phyloP scores from a whole-genome alignment of 1,140 invertebrate genomes.

The Paralvinella palmiformis region DNA sequence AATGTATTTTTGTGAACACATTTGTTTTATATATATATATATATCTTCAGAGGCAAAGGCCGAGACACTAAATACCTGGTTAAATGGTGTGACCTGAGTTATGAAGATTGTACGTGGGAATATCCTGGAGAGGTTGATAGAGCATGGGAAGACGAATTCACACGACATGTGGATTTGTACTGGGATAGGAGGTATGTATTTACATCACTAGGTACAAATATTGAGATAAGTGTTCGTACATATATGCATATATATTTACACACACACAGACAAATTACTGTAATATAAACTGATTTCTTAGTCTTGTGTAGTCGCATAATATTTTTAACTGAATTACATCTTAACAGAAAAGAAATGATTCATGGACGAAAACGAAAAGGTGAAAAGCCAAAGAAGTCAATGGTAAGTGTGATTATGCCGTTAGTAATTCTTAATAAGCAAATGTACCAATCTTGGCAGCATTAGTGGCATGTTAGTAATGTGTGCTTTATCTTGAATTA shows the following conservation, averaged over 20 bases:
- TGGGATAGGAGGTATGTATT: constrained; percentile 52
- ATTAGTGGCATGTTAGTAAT: background rate
- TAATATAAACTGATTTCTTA: background rate
- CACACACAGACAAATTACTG: too few species aligned
- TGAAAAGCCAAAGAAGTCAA: constrained; percentile 9
- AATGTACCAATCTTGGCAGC: background rate
- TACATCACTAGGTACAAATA: background rate
- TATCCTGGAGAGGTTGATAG: constrained; percentile 54
- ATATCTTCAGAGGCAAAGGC: constrained; percentile 61
- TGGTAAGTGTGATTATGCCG: background rate
- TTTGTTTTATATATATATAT: background rate
- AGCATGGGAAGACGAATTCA: constrained; percentile 23
- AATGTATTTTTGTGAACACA: too few species aligned
- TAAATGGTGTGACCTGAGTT: constrained; percentile 91
- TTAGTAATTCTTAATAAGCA: background rate
- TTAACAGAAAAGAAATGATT: background rate
- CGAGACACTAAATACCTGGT: constrained; percentile 82
- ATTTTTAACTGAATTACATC: too few species aligned
- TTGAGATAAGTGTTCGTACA: too few species aligned
- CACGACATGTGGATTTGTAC: constrained; percentile 69
- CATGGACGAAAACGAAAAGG: background rate
- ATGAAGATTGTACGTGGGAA: constrained; percentile 94
- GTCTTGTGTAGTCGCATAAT: background rate
- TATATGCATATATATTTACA: too few species aligned
- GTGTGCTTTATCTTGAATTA: background rate